Evolutionary conservation across 1,140 invertebrate species (phyloP), one percentile per base, ranked within the genome.

Genomic region (Colletes latitarsis): DNA sequence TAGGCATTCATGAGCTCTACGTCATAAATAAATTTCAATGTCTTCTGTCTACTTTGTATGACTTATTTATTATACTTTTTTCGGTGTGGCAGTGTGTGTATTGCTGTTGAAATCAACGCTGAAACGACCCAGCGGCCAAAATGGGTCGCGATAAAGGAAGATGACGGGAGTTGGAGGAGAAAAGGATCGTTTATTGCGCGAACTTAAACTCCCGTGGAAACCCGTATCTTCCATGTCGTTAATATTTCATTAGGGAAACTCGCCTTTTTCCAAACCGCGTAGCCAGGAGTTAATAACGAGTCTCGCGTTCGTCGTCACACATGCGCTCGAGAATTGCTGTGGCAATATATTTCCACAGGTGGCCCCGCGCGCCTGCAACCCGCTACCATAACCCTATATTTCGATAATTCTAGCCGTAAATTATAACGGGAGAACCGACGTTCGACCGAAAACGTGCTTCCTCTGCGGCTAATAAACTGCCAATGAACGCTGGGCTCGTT

Each of bases 161-260:
- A 30, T 30, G 73, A 57, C 53, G 58, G 70, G 75, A 79, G 67
- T 69, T 75, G 19, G 0, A 9, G 21, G 17, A 15, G 63, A 46
- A 15, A 1, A 17, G 15, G 15, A 46, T 62, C 53, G 67, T 86
- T 86, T 80, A 81, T 83, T 81, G 73, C 74, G 17, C 53, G 43
- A 60, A 57, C 43, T 74, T 71, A 83, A 87, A 74, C 72, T 64
- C 62, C 46, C 60, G 19, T 19, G 39, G 64, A 83, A 77, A 77
- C 60, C 58, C 67, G 57, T 81, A 86, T 87, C 84, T 62, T 77
- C 46, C 66, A 21, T 69, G 69, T 86, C 82, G 74, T 86, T 87
- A 87, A 87, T 86, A 87, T 87, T 87, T 87, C 85, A 87, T 87
- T 86, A 86, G 75, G 46, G 43, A 63, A 81, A 30, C 70, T 63